A percentile compares a stretch with the other conserved stretches of the same genome.
Evolutionary conservation across 2,888 invertebrate genomes (phyloP).

Genomic region (Eudemis profundana): DNA sequence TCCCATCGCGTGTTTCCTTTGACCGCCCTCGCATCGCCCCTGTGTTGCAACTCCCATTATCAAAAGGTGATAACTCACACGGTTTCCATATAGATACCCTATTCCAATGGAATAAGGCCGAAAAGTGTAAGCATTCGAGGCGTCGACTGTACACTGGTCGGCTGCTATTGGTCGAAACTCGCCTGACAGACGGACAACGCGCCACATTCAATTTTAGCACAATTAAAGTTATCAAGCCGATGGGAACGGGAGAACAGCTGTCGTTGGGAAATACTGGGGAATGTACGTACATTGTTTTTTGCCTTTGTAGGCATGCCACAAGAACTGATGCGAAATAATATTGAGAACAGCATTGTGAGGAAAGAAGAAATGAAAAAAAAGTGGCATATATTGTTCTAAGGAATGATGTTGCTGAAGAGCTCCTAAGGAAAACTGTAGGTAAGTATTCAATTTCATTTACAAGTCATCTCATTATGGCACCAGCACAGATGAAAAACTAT

Average conservation of each 20-base stretch:
- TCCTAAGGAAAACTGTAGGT: too few relatives aligned
- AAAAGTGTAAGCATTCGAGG: too few relatives aligned
- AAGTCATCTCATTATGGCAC: too few relatives aligned
- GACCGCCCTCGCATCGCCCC: conserved; percentile 29
- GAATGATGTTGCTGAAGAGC: too few relatives aligned
- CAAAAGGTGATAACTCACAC: not conserved
- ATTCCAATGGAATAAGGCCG: not conserved
- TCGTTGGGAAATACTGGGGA: conserved; percentile 14
- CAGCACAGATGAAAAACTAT: too few relatives aligned
- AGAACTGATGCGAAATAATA: too few relatives aligned
- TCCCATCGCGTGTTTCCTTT: conserved; percentile 37
- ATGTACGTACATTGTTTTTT: not conserved
- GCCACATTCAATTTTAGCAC: conserved; percentile 37
- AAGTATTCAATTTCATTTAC: too few relatives aligned
- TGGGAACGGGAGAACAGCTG: conserved; percentile 37
- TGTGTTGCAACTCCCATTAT: not conserved
- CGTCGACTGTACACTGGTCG: not conserved
- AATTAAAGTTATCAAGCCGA: conserved; percentile 36
- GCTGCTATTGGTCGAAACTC: conserved; percentile 26
- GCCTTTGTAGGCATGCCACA: too few relatives aligned
- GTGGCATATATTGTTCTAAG: too few relatives aligned
- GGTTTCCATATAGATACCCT: not conserved
- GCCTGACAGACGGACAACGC: conserved; percentile 33
- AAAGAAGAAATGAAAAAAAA: too few relatives aligned
- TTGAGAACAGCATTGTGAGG: too few relatives aligned